Base-by-base conservation (phyloP, 2,797 vertebrate species). In the Fistularia tabacaria region DNA sequence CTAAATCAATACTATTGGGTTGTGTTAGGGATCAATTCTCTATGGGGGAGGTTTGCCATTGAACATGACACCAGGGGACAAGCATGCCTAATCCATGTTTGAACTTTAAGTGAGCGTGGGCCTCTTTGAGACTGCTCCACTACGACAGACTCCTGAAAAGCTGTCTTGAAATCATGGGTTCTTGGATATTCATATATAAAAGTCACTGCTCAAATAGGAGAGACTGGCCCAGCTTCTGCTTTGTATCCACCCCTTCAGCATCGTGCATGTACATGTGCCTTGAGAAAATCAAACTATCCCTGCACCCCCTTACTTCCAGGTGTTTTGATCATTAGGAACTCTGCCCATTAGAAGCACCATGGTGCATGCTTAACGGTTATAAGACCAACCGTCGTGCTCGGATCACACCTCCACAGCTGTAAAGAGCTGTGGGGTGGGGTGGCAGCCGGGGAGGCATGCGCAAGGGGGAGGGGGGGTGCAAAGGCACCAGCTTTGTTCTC, bases 401-500 rank as follows among this genome's bases (percentile, higher is more conserved):
- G 85, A 89, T 92, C 90, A 86, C 92, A 90, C 87, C 91, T 91
- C 90, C 89, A 59, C 89, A 80, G 92, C 91, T 87, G 80, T 95
- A 94, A 95, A 95, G 87, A 81, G 71, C 44, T 47, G 46, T 47
- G 40, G 72, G 72, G 78, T 71, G 79, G 74, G 88, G 71, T 75
- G 77, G 82, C 85, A 83, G 64, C 74, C 73, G 65, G 87, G 87
- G 88, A 90, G 80, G 82, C 94, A 92, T 94, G 94, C 83, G 89
- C 88, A 59, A 69, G 71, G 81, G 85, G 81, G 5, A 25, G 83
- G 87, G 83, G 69, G 60, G 80, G 87, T 87, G 85, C 85, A 87
- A 90, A 88, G 92, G 93, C 91, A 88, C 88, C 89, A 63, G 90
- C 94, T 94, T 92, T 93, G 84, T 87, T 90, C 88, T 74, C 85